Base-by-base conservation (phyloP, 1,140 invertebrate species). In the Pseudomyrmex pallidus region DNA sequence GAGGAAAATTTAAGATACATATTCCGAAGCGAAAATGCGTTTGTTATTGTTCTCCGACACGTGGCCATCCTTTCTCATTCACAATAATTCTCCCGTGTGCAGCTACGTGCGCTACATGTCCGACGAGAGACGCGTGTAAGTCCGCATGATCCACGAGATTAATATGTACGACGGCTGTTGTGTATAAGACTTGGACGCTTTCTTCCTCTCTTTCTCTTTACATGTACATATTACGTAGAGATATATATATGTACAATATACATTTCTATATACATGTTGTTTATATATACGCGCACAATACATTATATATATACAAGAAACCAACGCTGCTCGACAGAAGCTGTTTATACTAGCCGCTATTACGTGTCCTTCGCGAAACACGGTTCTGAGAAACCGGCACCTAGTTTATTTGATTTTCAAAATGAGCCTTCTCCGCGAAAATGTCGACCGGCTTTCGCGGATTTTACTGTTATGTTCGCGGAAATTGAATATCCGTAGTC, bases 361-460 rank as follows among this genome's bases (percentile, higher is more conserved):
- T 67, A 72, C 15, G 44, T 46, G 22, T 74, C 35, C 5, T 17
- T 3, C 15, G 8, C n/a, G 17, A 63, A 76, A 64, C 10, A 56
- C 17, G 59, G 59, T 25, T 50, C 66, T 25, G 67, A 7, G 4
- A 10, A 35, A 61, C 52, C 22, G 20, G 44, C 83, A 67, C 35
- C 48, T 54, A 61, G 59, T 84, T 84, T 57, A 85, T 74, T 84
- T 22, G 62, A 84, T 87, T 56, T 77, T 54, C 46, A 44, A 78
- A 87, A 80, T 56, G 52, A 84, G 56, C 44, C 22, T 62, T 35
- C 17, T 44, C 7, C 35, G 61, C 63, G 63, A 35, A 44, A 56
- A 13, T 12, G 17, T 77, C 63, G 35, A 61, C 17, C 46, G 44
- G 22, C 9, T 62, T 54, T 76, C 48, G 25, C 22, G 22, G 20